Percentiles rank a stretch among this genome's conserved stretches.
Evolutionary conservation across 1,140 invertebrate species (phyloP).

Genomic region (Zaprionus kolodkinae): DNA sequence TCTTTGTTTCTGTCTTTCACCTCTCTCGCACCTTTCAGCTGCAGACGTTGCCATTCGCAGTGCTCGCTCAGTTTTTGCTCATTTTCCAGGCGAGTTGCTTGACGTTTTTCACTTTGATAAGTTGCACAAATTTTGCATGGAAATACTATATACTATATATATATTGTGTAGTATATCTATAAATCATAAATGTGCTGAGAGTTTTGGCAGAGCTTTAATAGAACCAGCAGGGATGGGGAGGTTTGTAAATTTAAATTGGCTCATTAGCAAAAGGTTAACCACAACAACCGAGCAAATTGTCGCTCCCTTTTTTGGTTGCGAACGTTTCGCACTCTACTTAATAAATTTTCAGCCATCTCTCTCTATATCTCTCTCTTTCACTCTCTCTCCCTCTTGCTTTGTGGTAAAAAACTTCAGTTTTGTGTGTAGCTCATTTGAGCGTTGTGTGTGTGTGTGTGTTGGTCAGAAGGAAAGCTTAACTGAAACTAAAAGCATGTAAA

Average conservation of each 20-base stretch:
- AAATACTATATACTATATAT: not conserved
- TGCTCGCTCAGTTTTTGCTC: constrained; percentile 45
- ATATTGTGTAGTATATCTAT: not conserved
- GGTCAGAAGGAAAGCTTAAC: constrained; percentile 69
- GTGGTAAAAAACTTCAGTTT: constrained; percentile 30
- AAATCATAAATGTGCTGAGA: constrained; percentile 16
- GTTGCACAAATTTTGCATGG: constrained; percentile 17
- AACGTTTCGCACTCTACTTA: constrained; percentile 42
- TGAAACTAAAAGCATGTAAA: constrained; percentile 77
- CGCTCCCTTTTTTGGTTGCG: constrained; percentile 5
- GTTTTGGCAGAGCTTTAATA: constrained; percentile 21
- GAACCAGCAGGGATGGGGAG: constrained; percentile 5
- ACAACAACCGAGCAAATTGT: constrained; percentile 58
- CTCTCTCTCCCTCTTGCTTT: constrained; percentile 1
- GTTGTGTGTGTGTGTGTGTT: constrained; percentile 65
- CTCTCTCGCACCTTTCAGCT: constrained; percentile 61
- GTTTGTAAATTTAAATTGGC: constrained; percentile 78
- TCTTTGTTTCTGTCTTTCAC: not conserved
- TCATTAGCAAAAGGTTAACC: constrained; percentile 80
- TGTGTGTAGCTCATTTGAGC: constrained; percentile 64
- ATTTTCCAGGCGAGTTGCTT: constrained; percentile 70
- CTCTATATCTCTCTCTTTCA: not conserved
- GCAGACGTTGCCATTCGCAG: constrained; percentile 44
- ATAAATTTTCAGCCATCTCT: constrained; percentile 53
- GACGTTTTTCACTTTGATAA: constrained; percentile 24